Evolutionary conservation across 1,140 invertebrate species (phyloP), one percentile per base, ranked within the genome.

Genomic region (Vanessa atalanta): DNA sequence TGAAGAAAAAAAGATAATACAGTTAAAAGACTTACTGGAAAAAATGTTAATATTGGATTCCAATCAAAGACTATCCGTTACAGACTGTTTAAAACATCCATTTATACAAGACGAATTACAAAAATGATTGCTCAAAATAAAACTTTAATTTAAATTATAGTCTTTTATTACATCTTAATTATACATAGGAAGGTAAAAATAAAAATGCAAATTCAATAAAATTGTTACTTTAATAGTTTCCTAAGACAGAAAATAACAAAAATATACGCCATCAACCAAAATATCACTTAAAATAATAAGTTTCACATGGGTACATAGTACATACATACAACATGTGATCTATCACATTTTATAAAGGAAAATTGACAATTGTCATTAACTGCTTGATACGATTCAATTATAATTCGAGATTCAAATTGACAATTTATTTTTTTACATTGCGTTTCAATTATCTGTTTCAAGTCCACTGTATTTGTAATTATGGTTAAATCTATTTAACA

Each of bases 51-150:
- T 97, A 92, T 92, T 99, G 68, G 99, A 99, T 93, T 96, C 98
- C 1, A 95, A 95, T 51, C 99, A 99, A 93, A 94, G 99, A 83
- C 95, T 98, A 75, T 96, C 97, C 3, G 95, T 98, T 70, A 98
- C 97, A 87, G 97, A 99, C 88, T 98, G 98, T 31, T 94, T 99
- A 67, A 96, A 96, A 72, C 98, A 99, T 95, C 96, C 97, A 14
- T 99, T 99, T 93, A 98, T 99, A 88, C 96, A 97, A 93, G 99
- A 99, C 89, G 97, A 97, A 90, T 96, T 98, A 86, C 96, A 87
- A 87, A 84, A 78, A 86, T 77, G 82, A 80, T 74, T 73, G 61
- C 61, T 72, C 47, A 71, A 75, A 82, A 79, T 75, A 83, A 80
- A 79, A 48, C 61, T 66, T 81, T 61, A 16, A 15, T 61, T 31